Conservation (phyloP, 2,888 invertebrate genomes). For the Campoplex capitator region DNA sequence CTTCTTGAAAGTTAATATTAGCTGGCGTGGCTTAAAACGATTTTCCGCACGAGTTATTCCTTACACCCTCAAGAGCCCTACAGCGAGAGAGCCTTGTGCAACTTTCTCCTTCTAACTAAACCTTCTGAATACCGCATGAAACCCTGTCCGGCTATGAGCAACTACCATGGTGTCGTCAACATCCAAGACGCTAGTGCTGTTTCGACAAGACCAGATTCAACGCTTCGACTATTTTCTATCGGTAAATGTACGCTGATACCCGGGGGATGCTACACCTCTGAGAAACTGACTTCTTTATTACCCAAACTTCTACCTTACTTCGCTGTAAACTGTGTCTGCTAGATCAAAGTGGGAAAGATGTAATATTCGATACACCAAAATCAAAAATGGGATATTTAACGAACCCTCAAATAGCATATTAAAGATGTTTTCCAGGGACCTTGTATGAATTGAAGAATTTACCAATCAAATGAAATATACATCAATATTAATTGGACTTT, state of each 20-base stretch:
- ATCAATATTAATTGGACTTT: too few relatives aligned
- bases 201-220: constrained; percentile 22
- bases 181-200: constrained; percentile 27
- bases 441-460: too few relatives aligned
- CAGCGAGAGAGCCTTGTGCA: constrained; percentile 50
- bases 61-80: constrained; percentile 69
- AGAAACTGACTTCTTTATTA: constrained; percentile 22
- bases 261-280: constrained; percentile 29
- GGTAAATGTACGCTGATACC: constrained; percentile 46
- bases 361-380: constrained; percentile 1
- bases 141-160: constrained; percentile 50
- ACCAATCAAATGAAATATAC: too few relatives aligned
- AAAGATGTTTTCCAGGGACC: background rate
- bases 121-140: constrained; percentile 34
- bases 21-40: constrained; percentile 80
- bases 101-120: constrained; percentile 58
- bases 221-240: constrained; percentile 50
- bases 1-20: constrained; percentile 79
- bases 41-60: constrained; percentile 77
- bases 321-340: constrained; percentile 6
- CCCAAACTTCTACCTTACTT: constrained; percentile 17
- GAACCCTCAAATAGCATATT: background rate
- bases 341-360: background rate
- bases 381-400: background rate
- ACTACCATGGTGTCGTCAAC: constrained; percentile 43